Conservation (phyloP, 2,888 invertebrate genomes). For the Horisme vitalbata region DNA sequence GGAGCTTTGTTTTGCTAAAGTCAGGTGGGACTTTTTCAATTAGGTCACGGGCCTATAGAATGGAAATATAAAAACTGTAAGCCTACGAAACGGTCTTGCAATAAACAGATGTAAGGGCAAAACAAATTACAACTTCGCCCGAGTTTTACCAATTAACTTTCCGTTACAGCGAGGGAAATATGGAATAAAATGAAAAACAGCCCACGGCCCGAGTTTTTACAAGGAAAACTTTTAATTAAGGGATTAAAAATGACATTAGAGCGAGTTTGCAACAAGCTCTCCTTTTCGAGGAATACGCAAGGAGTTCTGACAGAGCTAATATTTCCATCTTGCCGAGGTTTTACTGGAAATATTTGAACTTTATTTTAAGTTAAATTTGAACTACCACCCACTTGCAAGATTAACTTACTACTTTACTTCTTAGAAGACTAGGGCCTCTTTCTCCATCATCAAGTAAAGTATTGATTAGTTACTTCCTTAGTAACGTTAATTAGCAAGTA, state of each 20-base stretch:
- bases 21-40: conserved; percentile 25
- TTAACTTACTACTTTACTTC: too few relatives aligned
- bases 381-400: too few relatives aligned
- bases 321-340: conserved; percentile 1
- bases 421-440: too few relatives aligned
- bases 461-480: too few relatives aligned
- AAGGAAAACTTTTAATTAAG: conserved; percentile 79
- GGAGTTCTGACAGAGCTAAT: conserved; percentile 42
- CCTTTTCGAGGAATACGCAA: conserved; percentile 56
- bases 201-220: conserved; percentile 68
- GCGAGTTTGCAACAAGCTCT: conserved; percentile 71
- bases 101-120: conserved; percentile 71
- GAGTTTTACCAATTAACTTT: conserved; percentile 81
- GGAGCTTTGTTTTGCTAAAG: conserved; percentile 26
- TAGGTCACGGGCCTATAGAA: conserved; percentile 41
- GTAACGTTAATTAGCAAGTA: too few relatives aligned
- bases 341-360: background rate
- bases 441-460: too few relatives aligned
- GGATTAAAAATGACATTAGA: conserved; percentile 82
- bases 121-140: conserved; percentile 78
- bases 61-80: conserved; percentile 52
- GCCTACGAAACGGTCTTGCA: conserved; percentile 56
- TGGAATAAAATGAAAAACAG: conserved; percentile 79
- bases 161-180: conserved; percentile 77
- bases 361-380: too few relatives aligned